Percentiles rank a stretch among this genome's conserved stretches.
Conservation (phyloP, 2,113 vertebrate genomes). For the Semnornis frantzii region DNA sequence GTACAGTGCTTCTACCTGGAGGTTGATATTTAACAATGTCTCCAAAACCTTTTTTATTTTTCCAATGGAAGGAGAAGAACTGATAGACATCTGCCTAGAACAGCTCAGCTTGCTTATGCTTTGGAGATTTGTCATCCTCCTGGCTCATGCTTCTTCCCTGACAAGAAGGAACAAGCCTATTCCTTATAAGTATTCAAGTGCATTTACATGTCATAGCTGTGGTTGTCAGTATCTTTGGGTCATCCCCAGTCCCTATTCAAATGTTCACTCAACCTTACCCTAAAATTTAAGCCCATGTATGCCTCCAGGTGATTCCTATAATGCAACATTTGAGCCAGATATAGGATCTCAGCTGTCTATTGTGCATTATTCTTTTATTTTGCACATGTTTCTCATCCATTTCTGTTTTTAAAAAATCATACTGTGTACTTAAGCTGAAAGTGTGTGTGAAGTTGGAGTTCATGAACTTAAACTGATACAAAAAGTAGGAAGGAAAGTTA, state of each 20-base stretch:
- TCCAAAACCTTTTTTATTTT: not conserved
- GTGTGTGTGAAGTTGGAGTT: not conserved
- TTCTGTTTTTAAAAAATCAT: constrained; percentile 10
- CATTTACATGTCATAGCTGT: not conserved
- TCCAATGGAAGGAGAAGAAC: not conserved
- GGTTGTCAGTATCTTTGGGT: not conserved
- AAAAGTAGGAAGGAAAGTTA: not conserved
- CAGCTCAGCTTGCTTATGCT: not conserved
- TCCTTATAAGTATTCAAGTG: not conserved
- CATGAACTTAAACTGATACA: not conserved
- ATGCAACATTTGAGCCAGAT: not conserved
- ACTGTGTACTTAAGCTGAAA: not conserved
- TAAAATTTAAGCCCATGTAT: not conserved
- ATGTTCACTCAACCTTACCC: not conserved
- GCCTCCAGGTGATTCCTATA: not conserved
- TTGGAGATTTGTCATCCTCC: not conserved
- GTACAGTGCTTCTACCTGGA: not conserved
- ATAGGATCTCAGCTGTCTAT: not conserved
- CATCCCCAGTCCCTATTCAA: not conserved
- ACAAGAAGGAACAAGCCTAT: not conserved
- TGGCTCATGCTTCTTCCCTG: not conserved
- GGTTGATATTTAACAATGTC: not conserved
- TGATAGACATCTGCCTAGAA: not conserved
- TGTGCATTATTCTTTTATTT: not conserved
- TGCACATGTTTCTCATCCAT: not conserved